Conservation (phyloP, 2,888 invertebrate genomes). For the Diaphora mendica region DNA sequence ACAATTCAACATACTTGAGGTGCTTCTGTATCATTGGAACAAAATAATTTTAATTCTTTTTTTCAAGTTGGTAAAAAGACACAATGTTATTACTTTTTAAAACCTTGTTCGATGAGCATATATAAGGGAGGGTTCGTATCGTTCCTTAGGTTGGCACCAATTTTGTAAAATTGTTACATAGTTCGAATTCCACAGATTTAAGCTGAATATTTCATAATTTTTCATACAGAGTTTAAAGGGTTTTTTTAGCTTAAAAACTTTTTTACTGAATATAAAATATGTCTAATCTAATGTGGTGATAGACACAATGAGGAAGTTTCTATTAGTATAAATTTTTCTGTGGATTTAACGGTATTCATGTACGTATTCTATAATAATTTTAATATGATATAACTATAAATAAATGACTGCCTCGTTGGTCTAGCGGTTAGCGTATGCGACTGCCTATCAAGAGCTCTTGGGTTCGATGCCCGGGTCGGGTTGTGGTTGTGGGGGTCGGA, state of each 20-base stretch:
- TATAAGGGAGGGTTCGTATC: not conserved
- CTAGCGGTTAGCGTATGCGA: too few relatives aligned
- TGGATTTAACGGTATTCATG: not conserved
- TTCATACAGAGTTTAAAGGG: not conserved
- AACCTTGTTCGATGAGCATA: not conserved
- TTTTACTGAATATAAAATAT: conserved; percentile 34
- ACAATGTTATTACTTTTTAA: not conserved
- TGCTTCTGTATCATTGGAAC: too few relatives aligned
- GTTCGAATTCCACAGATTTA: not conserved
- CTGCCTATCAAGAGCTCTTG: too few relatives aligned
- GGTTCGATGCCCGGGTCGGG: too few relatives aligned
- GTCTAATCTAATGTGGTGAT: conserved; percentile 43
- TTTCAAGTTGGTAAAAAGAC: not conserved
- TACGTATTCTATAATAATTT: too few relatives aligned
- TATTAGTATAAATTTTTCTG: not conserved
- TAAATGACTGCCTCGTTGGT: too few relatives aligned
- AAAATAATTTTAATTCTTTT: not conserved
- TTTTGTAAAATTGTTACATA: not conserved
- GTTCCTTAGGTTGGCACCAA: not conserved
- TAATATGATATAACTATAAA: too few relatives aligned
- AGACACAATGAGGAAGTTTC: conserved; percentile 30
- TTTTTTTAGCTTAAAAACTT: not conserved
- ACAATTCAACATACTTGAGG: too few relatives aligned
- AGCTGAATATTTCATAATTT: not conserved
- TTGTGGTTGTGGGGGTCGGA: too few relatives aligned